Base-by-base conservation (phyloP, 1,140 invertebrate genomes). In the Lasioglossum albipes region DNA sequence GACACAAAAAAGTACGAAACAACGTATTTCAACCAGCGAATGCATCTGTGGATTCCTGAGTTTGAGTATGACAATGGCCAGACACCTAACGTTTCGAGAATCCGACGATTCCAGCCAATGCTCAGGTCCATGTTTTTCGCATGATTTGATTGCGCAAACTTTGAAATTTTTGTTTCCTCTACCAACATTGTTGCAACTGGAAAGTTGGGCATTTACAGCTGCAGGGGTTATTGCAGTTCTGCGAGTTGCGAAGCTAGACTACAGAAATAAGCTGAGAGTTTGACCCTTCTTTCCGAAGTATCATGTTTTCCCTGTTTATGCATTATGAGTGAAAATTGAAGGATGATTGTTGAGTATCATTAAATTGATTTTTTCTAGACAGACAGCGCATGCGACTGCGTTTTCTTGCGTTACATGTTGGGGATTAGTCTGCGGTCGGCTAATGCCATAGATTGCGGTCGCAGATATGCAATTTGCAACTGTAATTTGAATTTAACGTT, bases 51-150 rank as follows among this genome's bases (percentile, higher is more conserved):
- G 0, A 61, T 13, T n/a, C 12, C 7, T 0, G 67, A 45, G 6
- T 0, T 6, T 20, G 3, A 4, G 2, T 27, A 13, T 20, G 62
- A 22, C 16, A 31, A 7, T 0, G 74, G 75, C 83, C 84, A 86
- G 16, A 57, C 65, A 45, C 83, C 84, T 18, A 86, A 64, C 1
- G 79, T 67, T 16, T 68, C 82, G n/a, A 86, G 13, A 6, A 86
- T 10, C 79, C 82, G 79, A 7, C 76, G 75, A 31, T 62, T 82
- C 57, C 77, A 57, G 13, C 22, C 42, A 12, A 79, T 36, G n/a
- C 78, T 81, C 20, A 72, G 42, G 1, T 69, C 2, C 7, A 52
- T 4, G 13, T 68, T 27, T 36, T 77, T 59, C 9, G 70, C 57
- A 13, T 83, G 70, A 0, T 67, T 75, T 64, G 74, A 9, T 77